phyloP scores from a whole-genome alignment of 2,113 vertebrate species.

The Pseudolaguvia tuberculata region DNA sequence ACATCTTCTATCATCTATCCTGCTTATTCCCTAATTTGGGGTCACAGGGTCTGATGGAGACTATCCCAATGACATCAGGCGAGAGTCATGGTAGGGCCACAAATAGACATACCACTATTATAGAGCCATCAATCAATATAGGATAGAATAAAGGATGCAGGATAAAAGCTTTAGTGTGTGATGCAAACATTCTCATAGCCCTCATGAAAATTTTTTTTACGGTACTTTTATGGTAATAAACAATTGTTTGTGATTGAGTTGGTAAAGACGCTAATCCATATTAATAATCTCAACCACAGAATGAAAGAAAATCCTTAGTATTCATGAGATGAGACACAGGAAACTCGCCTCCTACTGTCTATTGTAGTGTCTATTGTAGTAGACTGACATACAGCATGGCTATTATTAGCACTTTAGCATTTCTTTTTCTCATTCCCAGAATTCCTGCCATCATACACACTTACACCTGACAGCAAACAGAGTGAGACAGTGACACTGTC shows the following conservation, averaged over 20 bases:
- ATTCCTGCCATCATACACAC: conserved; percentile 1
- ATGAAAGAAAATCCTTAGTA: not conserved
- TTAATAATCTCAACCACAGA: not conserved
- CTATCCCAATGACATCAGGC: no score
- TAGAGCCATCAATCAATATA: no score
- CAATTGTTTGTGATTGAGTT: not conserved
- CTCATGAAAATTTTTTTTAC: not conserved
- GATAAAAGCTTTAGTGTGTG: not conserved
- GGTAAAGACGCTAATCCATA: not conserved
- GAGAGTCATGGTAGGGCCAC: no score
- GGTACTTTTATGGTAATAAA: not conserved
- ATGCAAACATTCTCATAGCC: not conserved
- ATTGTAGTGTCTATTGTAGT: conserved; percentile 8
- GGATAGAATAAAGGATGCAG: no score
- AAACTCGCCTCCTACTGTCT: not conserved
- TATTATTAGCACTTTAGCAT: conserved; percentile 18
- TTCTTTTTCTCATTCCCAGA: conserved; percentile 8
- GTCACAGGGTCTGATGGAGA: no score
- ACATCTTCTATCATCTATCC: not conserved
- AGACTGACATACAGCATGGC: conserved; percentile 17
- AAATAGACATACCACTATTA: no score
- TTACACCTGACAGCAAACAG: not conserved
- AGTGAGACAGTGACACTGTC: not conserved
- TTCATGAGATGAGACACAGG: conserved; percentile 1
- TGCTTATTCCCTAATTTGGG: no score